A percentile compares a stretch with the other conserved stretches of the same genome.
These are phyloP conservation scores for Forbesichthys agassizii DNA, from an alignment of 2,113 vertebrate species.

Conservation along the genomic window DNA sequence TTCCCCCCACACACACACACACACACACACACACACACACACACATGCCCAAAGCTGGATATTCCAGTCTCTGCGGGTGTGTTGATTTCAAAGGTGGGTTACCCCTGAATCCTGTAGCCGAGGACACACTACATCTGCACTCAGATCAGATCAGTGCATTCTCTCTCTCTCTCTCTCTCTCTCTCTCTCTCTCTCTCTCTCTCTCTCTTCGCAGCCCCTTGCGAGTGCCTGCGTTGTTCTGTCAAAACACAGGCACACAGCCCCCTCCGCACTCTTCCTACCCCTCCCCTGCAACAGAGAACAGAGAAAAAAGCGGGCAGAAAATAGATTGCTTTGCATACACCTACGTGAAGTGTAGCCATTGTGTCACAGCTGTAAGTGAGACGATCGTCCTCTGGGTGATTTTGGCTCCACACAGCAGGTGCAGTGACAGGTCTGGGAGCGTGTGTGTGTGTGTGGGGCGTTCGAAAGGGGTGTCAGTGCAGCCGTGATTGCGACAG, in stretches of 20 bases:
- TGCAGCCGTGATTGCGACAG: background rate
- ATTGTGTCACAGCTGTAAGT: slow-evolving; percentile 65
- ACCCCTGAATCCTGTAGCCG: slow-evolving; percentile 40
- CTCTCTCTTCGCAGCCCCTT: slow-evolving; percentile 43
- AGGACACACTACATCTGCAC: slow-evolving; percentile 34
- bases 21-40: background rate
- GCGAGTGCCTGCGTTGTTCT: slow-evolving; percentile 46
- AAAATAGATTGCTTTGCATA: slow-evolving; percentile 67
- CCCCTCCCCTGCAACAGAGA: slow-evolving; percentile 4
- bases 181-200: slow-evolving; percentile 45
- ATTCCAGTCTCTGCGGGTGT: slow-evolving; percentile 13
- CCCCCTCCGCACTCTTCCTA: background rate
- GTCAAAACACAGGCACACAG: slow-evolving; percentile 38
- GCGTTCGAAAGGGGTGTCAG: background rate
- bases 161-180: slow-evolving; percentile 45
- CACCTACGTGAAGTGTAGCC: slow-evolving; percentile 55
- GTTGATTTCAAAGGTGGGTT: slow-evolving; percentile 51
- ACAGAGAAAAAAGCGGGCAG: slow-evolving; percentile 36
- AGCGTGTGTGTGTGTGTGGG: background rate
- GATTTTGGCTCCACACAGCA: slow-evolving; percentile 52
- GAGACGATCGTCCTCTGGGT: slow-evolving; percentile 61
- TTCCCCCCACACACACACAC: background rate
- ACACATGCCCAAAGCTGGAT: too few relatives aligned
- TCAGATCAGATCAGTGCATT: slow-evolving; percentile 2
- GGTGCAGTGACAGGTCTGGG: slow-evolving; percentile 61